phyloP scores from a whole-genome alignment of 2,888 invertebrate species.

The Sinohyriopsis cumingii region DNA sequence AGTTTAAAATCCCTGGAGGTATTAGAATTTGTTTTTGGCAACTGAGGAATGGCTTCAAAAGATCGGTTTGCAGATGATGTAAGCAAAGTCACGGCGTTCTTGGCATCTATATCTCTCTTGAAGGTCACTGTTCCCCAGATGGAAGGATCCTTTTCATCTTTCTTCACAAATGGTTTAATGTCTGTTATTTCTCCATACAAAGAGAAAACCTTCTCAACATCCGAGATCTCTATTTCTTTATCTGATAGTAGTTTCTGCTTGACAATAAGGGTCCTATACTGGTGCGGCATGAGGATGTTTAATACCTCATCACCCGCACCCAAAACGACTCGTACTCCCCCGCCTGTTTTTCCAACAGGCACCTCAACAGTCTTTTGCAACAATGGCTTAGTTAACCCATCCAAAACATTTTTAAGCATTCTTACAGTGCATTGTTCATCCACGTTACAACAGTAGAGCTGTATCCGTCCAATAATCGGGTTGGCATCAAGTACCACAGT shows the following conservation, averaged over 20 bases:
- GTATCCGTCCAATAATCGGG: conserved; percentile 41
- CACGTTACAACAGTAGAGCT: conserved; percentile 34
- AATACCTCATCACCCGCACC: conserved; percentile 42
- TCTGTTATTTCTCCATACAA: conserved; percentile 40
- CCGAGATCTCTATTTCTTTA: conserved; percentile 13
- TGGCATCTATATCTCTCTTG: conserved; percentile 22
- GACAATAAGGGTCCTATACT: conserved; percentile 46
- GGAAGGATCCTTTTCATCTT: conserved; percentile 12
- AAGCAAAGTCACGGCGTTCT: conserved; percentile 27
- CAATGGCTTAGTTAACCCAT: conserved; percentile 18
- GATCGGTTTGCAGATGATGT: conserved; percentile 12
- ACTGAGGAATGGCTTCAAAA: conserved; percentile 13
- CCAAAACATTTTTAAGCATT: conserved; percentile 9
- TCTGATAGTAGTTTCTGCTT: conserved; percentile 16
- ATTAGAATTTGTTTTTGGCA: background rate
- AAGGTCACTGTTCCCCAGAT: conserved; percentile 58
- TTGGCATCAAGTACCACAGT: conserved; percentile 49
- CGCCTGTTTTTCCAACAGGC: conserved; percentile 17
- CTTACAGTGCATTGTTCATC: conserved; percentile 11
- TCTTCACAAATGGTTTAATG: conserved; percentile 27
- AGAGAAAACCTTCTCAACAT: conserved; percentile 5
- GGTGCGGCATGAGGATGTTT: conserved; percentile 48
- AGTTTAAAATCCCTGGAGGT: conserved; percentile 30
- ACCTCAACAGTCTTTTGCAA: conserved; percentile 31
- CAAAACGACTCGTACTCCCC: conserved; percentile 41